Evolutionary conservation across 1,140 invertebrate species (phyloP).

Genomic region (Drosophila pectinifera): DNA sequence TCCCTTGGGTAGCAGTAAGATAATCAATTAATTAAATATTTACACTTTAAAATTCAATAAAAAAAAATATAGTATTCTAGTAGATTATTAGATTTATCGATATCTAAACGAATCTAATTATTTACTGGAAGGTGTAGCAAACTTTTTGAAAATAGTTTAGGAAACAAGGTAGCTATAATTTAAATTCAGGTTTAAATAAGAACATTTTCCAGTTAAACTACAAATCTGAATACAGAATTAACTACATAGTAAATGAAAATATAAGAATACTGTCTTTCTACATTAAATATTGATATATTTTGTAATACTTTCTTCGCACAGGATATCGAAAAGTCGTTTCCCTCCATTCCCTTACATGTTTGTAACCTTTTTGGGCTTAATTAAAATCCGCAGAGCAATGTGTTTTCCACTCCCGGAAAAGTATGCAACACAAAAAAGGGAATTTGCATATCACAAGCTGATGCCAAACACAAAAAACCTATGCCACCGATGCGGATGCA

Average conservation of each 20-base stretch:
- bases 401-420: conserved; percentile 65
- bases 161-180: too few species aligned
- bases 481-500: conserved; percentile 22
- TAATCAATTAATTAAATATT: too few species aligned
- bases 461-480: conserved; percentile 46
- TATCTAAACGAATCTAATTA: not conserved
- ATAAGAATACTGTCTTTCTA: not conserved
- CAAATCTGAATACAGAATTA: too few species aligned
- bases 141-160: not conserved
- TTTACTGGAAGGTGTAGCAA: not conserved
- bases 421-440: conserved; percentile 67
- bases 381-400: conserved; percentile 79
- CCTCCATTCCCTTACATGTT: not conserved
- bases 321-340: not conserved
- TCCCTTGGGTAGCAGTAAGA: too few species aligned
- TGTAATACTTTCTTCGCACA: not conserved
- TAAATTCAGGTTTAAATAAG: too few species aligned
- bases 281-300: not conserved
- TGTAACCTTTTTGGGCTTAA: conserved; percentile 74
- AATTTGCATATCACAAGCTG: conserved; percentile 79
- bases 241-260: too few species aligned
- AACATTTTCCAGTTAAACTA: too few species aligned
- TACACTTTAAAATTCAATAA: too few species aligned
- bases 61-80: too few species aligned
- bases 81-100: too few species aligned